A percentile compares a stretch with the other conserved stretches of the same genome.
Evolutionary conservation across 2,888 invertebrate genomes (phyloP).

Genomic region (Chymomyza amoena): DNA sequence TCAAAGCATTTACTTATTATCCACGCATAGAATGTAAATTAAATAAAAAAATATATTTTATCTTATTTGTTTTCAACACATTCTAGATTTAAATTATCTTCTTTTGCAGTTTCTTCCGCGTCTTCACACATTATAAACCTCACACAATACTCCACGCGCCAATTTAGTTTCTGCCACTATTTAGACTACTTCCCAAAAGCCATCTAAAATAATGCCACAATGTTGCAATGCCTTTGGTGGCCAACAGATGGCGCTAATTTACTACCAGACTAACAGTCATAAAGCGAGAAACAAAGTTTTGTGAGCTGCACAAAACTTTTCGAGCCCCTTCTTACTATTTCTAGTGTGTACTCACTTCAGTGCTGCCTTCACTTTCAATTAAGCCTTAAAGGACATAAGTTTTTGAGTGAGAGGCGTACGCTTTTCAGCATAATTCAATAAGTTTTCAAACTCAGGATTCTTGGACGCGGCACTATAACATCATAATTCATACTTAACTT

Average conservation of each 20-base stretch:
- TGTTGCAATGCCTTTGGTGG: conserved; percentile 4
- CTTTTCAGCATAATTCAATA: conserved; percentile 63
- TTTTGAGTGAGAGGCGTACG: conserved; percentile 33
- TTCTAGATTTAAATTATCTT: no score
- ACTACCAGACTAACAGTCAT: conserved; percentile 33
- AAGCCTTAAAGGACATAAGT: conserved; percentile 66
- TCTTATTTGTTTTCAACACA: no score
- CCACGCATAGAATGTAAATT: no score
- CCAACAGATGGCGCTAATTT: conserved; percentile 61
- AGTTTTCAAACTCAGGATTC: conserved; percentile 59
- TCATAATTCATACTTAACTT: conserved; percentile 72
- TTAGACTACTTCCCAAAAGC: no score
- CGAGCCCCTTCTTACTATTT: conserved; percentile 1
- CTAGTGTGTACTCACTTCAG: background rate
- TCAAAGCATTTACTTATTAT: no score
- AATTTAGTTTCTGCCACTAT: no score
- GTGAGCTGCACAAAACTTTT: conserved; percentile 39
- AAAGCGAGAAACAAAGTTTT: conserved; percentile 26
- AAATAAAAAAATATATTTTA: no score
- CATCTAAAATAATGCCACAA: background rate
- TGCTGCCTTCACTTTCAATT: conserved; percentile 49
- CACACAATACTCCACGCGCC: no score
- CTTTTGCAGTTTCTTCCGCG: no score
- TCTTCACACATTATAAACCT: no score
- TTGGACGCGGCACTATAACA: conserved; percentile 49